phyloP scores from a whole-genome alignment of 1,140 invertebrate genomes.

The Hypothenemus hampei region DNA sequence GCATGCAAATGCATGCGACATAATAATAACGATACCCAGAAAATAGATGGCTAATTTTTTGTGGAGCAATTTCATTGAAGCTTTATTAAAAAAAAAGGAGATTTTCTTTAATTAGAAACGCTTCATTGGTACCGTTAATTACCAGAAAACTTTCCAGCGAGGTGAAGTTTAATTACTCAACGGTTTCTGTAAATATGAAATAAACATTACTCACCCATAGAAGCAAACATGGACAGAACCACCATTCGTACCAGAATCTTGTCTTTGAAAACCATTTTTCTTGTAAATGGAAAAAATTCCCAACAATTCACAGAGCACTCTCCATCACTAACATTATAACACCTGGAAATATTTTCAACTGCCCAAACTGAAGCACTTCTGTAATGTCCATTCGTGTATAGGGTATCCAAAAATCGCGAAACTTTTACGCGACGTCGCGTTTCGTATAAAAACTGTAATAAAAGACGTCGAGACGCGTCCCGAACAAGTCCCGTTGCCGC shows the following conservation, averaged over 20 bases:
- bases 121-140: no score
- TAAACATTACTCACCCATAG: conserved; percentile 14
- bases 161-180: no score
- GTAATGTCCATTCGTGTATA: not conserved
- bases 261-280: conserved; percentile 6
- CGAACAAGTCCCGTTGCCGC: not conserved
- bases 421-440: conserved; percentile 4
- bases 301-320: no score
- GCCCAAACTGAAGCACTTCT: not conserved
- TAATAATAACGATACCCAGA: no score
- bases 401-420: not conserved
- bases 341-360: not conserved
- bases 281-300: not conserved
- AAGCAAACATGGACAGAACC: conserved; percentile 17
- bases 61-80: no score
- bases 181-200: no score
- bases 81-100: no score
- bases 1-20: no score
- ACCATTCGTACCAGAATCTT: conserved; percentile 8
- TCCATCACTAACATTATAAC: not conserved
- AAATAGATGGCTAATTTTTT: no score
- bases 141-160: no score
- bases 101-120: no score
- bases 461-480: conserved; percentile 8
- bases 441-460: not conserved